A percentile compares a stretch with the other conserved stretches of the same genome.
These are phyloP conservation scores for Lasioglossum figueresi DNA, from an alignment of 2,888 invertebrate species.

Conservation along the genomic window DNA sequence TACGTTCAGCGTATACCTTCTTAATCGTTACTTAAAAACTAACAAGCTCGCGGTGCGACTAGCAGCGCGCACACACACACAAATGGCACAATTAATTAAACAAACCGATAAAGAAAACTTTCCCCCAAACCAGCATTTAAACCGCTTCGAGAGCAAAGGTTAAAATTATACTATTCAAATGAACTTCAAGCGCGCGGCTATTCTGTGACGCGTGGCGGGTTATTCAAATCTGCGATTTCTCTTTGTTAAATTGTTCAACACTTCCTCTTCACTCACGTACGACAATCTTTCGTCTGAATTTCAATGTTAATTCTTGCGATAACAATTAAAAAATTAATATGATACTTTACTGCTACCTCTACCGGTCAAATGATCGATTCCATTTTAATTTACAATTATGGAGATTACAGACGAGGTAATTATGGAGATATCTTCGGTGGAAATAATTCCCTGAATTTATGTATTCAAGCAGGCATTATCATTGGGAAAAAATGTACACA, in stretches of 20 bases:
- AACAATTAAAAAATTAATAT: neutral
- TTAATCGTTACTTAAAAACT: neutral
- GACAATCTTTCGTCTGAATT: no score
- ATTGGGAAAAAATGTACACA: no score
- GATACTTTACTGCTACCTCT: no score
- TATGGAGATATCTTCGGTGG: no score
- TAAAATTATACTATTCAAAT: neutral
- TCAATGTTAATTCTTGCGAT: no score
- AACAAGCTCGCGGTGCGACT: neutral
- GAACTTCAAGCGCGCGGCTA: neutral
- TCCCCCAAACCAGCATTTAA: no score
- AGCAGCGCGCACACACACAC: no score
- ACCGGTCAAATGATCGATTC: neutral
- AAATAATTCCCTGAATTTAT: no score
- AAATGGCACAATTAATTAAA: neutral
- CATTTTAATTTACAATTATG: neutral
- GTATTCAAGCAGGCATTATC: no score
- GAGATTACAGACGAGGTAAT: no score
- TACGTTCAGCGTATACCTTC: neutral
- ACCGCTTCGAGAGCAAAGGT: neutral
- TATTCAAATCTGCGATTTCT: neutral
- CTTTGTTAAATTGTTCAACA: neutral
- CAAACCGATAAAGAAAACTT: neutral
- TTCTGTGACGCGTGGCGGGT: neutral
- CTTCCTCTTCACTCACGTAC: neutral